These are phyloP conservation scores for Ranitomeya imitator DNA, from an alignment of 2,113 vertebrate species.

Conservation along the genomic window DNA sequence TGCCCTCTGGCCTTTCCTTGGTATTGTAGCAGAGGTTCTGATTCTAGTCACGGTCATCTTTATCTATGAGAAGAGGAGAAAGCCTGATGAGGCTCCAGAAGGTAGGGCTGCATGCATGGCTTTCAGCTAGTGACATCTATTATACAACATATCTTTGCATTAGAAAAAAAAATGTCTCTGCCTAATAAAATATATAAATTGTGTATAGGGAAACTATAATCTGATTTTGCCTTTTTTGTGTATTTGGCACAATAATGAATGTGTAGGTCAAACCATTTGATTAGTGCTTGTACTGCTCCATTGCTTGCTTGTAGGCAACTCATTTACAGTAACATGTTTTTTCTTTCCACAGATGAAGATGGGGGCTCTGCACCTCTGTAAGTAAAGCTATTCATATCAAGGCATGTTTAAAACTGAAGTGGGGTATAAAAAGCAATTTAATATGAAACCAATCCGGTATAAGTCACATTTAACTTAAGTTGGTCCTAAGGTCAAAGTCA, in stretches of 20 bases:
- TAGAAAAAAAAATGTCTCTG: too few species aligned
- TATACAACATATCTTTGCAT: too few species aligned
- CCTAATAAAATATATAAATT: too few species aligned
- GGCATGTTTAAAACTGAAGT: too few species aligned
- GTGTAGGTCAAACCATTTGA: background rate
- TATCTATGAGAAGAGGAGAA: constrained; percentile 96
- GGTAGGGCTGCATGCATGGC: constrained; percentile 73
- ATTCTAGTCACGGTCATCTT: constrained; percentile 93
- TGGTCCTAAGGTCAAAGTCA: too few species aligned
- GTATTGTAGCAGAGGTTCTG: constrained; percentile 93
- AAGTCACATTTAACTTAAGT: too few species aligned
- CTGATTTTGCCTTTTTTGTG: constrained; percentile 56
- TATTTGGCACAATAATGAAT: background rate
- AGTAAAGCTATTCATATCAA: constrained; percentile 68
- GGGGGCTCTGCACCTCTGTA: constrained; percentile 90
- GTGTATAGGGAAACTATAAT: too few species aligned
- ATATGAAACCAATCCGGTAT: too few species aligned
- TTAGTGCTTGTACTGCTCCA: background rate
- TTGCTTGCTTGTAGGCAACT: constrained; percentile 34
- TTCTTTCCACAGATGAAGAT: constrained; percentile 81
- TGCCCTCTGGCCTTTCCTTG: constrained; percentile 96
- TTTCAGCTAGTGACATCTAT: too few species aligned
- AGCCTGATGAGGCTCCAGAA: constrained; percentile 87
- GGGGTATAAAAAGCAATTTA: too few species aligned
- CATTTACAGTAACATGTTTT: background rate